Evolutionary conservation across 1,140 invertebrate genomes (phyloP).

Genomic region (Lethocerus indicus): DNA sequence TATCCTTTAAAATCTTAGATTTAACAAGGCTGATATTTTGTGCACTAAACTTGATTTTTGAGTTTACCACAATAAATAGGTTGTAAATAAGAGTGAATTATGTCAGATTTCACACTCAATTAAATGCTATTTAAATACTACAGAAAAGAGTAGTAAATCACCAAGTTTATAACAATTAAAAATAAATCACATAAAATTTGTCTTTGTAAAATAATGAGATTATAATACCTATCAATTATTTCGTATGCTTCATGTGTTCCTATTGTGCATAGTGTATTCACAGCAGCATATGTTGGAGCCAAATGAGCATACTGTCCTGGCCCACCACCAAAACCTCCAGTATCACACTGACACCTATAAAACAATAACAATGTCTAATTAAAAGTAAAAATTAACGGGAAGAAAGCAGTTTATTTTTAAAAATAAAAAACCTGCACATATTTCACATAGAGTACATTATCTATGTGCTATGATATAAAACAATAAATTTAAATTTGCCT

Average conservation of each 20-base stretch:
- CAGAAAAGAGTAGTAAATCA: not conserved
- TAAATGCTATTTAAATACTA: not conserved
- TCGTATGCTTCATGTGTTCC: constrained; percentile 73
- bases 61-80: not conserved
- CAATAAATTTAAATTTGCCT: constrained; percentile 23
- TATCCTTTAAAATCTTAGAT: too few relatives aligned
- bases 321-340: constrained; percentile 88
- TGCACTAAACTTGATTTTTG: not conserved
- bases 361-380: constrained; percentile 6
- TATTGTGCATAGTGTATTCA: constrained; percentile 80
- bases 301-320: constrained; percentile 83
- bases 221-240: constrained; percentile 57
- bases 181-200: not conserved
- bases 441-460: not conserved
- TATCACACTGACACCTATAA: constrained; percentile 53
- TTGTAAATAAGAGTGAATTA: not conserved
- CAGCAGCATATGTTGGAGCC: constrained; percentile 91
- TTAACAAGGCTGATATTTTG: too few relatives aligned
- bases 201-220: not conserved
- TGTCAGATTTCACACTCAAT: not conserved
- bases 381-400: not conserved
- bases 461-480: not conserved
- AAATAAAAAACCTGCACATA: constrained; percentile 7
- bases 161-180: not conserved
- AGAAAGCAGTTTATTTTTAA: not conserved